These are phyloP conservation scores for Leptobrachium leishanense DNA, from an alignment of 2,113 vertebrate genomes.

Conservation along the genomic window DNA sequence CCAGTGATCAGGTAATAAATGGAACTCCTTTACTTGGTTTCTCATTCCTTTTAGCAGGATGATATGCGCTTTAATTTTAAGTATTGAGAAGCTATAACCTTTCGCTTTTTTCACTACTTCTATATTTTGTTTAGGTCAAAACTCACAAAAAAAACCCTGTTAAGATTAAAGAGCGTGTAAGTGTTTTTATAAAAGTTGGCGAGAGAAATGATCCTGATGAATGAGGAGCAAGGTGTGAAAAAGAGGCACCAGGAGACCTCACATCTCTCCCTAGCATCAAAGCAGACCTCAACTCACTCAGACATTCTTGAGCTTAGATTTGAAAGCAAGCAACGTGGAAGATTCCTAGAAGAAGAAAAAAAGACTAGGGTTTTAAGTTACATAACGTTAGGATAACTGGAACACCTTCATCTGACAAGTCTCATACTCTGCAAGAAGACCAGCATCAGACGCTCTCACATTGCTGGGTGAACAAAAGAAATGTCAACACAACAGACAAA, in stretches of 20 bases:
- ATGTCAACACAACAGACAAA: constrained; percentile 50
- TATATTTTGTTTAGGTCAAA: too few species aligned
- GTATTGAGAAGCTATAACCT: too few species aligned
- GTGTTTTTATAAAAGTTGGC: neutral
- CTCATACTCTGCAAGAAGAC: constrained; percentile 38
- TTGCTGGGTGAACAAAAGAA: constrained; percentile 52
- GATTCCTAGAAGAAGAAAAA: constrained; percentile 12
- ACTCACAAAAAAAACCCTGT: too few species aligned
- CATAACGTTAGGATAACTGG: constrained; percentile 22
- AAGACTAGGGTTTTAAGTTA: constrained; percentile 35
- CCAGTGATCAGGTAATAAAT: too few species aligned
- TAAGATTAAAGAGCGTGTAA: neutral
- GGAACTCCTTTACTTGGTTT: too few species aligned
- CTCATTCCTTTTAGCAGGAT: too few species aligned
- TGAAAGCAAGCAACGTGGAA: constrained; percentile 13
- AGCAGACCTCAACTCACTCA: neutral
- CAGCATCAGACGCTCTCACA: constrained; percentile 45
- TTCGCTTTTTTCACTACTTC: too few species aligned
- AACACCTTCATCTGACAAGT: constrained; percentile 42
- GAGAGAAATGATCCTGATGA: neutral
- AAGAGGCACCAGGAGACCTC: neutral
- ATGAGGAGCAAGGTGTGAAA: neutral
- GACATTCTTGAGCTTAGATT: neutral
- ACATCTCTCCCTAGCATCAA: neutral
- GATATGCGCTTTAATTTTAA: too few species aligned